Evolutionary conservation across 1,140 invertebrate genomes (phyloP).

Genomic region (Neuroterus valhalla): DNA sequence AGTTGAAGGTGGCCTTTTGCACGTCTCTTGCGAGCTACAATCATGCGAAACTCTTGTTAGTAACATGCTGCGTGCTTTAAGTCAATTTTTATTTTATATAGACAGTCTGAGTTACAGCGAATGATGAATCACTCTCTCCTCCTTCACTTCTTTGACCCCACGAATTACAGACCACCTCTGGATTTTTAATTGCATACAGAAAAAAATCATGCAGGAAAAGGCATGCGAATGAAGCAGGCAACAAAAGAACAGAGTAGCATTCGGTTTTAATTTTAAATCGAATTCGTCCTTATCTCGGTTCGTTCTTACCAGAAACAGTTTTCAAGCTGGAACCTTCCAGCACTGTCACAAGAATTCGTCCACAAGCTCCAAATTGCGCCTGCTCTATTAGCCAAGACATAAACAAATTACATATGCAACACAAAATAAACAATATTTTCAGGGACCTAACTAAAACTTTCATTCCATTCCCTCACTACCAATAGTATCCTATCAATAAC

Average conservation of each 20-base stretch:
- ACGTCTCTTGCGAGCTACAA: slow-evolving; percentile 73
- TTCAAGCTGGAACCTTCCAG: slow-evolving; percentile 79
- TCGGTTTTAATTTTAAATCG: background rate
- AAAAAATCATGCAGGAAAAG: background rate
- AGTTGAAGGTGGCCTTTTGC: slow-evolving; percentile 71
- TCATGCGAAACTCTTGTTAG: slow-evolving; percentile 64
- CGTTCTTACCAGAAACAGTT: slow-evolving; percentile 67
- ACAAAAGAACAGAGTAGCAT: slow-evolving; percentile 6
- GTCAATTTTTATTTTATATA: background rate
- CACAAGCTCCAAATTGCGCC: slow-evolving; percentile 78
- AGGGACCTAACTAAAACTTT: too few species aligned
- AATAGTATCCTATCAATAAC: too few species aligned
- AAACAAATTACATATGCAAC: slow-evolving; percentile 37
- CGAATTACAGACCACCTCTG: background rate
- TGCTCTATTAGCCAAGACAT: slow-evolving; percentile 71
- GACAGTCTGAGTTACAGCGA: background rate
- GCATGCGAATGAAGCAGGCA: slow-evolving; percentile 33
- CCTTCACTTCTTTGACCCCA: background rate
- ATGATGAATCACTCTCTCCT: background rate
- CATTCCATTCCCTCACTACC: too few species aligned
- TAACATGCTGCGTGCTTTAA: slow-evolving; percentile 35
- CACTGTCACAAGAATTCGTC: slow-evolving; percentile 81
- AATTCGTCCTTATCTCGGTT: slow-evolving; percentile 27
- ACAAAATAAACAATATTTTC: slow-evolving; percentile 16
- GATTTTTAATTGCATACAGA: background rate